phyloP scores from a whole-genome alignment of 2,888 invertebrate species.

The Electrophaes corylata region DNA sequence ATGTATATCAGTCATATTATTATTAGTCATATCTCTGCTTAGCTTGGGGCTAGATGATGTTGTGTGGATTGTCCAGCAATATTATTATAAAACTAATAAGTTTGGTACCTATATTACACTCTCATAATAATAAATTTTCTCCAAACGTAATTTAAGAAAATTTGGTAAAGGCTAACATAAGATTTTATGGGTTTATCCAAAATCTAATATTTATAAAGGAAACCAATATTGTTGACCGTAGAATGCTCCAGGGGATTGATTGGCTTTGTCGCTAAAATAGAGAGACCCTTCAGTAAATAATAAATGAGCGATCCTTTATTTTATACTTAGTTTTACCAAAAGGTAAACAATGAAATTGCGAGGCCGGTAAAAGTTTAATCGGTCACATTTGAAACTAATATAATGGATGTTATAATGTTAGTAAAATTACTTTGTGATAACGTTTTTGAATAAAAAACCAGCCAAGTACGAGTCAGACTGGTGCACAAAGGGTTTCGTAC shows the following conservation, averaged over 20 bases:
- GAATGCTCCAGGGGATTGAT: constrained; percentile 34
- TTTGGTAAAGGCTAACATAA: too few relatives aligned
- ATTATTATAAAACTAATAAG: too few relatives aligned
- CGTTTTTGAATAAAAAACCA: too few relatives aligned
- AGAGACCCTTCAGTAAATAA: constrained; percentile 45
- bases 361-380: neutral
- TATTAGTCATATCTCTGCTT: too few relatives aligned
- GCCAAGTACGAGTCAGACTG: too few relatives aligned
- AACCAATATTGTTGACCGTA: constrained; percentile 26
- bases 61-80: too few relatives aligned
- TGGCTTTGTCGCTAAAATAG: constrained; percentile 41
- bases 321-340: constrained; percentile 6
- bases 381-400: neutral
- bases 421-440: neutral
- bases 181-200: constrained; percentile 2
- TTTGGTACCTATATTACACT: too few relatives aligned
- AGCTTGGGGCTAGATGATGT: too few relatives aligned
- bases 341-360: constrained; percentile 3
- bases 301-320: constrained; percentile 37
- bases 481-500: too few relatives aligned
- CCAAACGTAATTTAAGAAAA: too few relatives aligned
- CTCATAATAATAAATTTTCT: too few relatives aligned
- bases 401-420: neutral
- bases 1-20: too few relatives aligned
- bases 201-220: constrained; percentile 39